These are phyloP conservation scores for Tethea ocularis DNA, from an alignment of 2,888 invertebrate species.

Conservation along the genomic window DNA sequence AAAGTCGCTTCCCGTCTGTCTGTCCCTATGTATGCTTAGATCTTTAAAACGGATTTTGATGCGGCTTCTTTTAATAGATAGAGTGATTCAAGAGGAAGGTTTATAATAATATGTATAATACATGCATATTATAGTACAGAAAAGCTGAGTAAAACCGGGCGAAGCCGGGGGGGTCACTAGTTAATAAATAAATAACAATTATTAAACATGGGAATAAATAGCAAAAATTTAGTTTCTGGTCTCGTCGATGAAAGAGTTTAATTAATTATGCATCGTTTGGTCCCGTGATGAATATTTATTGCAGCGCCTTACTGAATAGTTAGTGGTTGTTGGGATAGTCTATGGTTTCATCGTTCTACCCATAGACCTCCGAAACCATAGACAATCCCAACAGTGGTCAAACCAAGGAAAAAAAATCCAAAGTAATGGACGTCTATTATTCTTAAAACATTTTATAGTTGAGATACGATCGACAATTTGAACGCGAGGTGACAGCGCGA, in stretches of 20 bases:
- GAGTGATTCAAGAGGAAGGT: too few relatives aligned
- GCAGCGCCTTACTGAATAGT: not conserved
- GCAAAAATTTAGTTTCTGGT: conserved; percentile 11
- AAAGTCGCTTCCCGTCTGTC: too few relatives aligned
- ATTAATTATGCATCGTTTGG: conserved; percentile 36
- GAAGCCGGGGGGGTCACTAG: too few relatives aligned
- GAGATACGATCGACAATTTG: conserved; percentile 5
- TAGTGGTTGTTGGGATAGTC: too few relatives aligned
- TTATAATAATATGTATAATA: too few relatives aligned
- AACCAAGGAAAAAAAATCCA: not conserved
- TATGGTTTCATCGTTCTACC: too few relatives aligned
- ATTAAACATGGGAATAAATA: conserved; percentile 25
- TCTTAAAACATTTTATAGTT: not conserved
- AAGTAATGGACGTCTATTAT: not conserved
- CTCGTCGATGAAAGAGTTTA: conserved; percentile 21
- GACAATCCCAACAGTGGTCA: conserved; percentile 13
- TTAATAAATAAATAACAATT: not conserved
- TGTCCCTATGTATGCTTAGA: too few relatives aligned
- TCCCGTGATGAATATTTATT: conserved; percentile 32
- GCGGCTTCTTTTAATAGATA: too few relatives aligned
- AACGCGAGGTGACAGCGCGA: conserved; percentile 21
- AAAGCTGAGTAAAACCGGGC: too few relatives aligned
- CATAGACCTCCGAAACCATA: too few relatives aligned
- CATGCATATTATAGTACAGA: too few relatives aligned
- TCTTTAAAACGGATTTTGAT: too few relatives aligned